phyloP scores from a whole-genome alignment of 2,113 vertebrate species.

The Himantopus leucocephalus region DNA sequence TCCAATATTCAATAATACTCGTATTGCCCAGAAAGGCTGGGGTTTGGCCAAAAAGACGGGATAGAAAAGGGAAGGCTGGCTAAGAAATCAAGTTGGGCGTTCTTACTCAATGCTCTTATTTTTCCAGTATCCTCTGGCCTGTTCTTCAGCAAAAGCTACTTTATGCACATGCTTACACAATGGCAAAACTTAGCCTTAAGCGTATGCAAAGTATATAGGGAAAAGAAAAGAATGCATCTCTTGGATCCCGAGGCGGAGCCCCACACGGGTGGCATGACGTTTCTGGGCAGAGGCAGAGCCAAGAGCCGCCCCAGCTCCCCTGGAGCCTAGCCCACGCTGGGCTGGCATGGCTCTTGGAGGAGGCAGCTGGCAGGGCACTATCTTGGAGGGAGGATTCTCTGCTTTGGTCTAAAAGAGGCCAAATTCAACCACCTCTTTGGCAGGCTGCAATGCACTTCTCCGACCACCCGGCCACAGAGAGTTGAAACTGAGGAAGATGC shows the following conservation, averaged over 20 bases:
- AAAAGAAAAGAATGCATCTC: slow-evolving; percentile 30
- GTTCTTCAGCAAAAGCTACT: slow-evolving; percentile 27
- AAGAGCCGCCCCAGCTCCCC: not conserved
- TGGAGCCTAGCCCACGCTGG: not conserved
- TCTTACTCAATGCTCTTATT: slow-evolving; percentile 1
- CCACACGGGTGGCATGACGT: not conserved
- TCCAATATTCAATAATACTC: not conserved
- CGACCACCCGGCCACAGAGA: not conserved
- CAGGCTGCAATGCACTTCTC: not conserved
- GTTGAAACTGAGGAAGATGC: not conserved
- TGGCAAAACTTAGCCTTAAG: slow-evolving; percentile 42
- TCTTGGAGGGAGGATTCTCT: not conserved
- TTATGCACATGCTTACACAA: slow-evolving; percentile 25
- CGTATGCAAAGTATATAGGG: not conserved
- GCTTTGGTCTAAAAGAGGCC: slow-evolving; percentile 14
- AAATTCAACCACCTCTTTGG: not conserved
- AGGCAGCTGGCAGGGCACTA: not conserved
- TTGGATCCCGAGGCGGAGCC: not conserved
- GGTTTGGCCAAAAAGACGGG: not conserved
- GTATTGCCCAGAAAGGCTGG: not conserved
- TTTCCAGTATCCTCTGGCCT: not conserved
- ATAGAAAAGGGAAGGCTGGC: not conserved
- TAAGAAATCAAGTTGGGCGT: not conserved
- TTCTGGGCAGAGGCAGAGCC: not conserved
- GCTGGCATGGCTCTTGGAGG: not conserved